Evolutionary conservation across 2,797 vertebrate species (phyloP).

Genomic region (Mus spretus): DNA sequence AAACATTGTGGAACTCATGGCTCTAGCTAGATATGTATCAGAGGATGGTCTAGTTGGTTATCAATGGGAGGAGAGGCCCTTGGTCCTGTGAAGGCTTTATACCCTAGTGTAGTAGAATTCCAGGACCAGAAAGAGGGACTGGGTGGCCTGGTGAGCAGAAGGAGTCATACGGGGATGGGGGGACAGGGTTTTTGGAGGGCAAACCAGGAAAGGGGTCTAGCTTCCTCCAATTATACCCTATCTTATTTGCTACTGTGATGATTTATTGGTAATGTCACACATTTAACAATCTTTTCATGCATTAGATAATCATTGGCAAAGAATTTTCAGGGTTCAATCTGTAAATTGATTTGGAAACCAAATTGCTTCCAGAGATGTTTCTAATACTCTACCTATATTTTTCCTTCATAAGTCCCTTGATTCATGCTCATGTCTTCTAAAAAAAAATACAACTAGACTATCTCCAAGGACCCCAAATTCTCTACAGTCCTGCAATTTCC

Average conservation of each 20-base stretch:
- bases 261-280: not conserved
- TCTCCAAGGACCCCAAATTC: not conserved
- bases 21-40: too few relatives aligned
- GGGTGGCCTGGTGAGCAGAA: too few relatives aligned
- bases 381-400: not conserved
- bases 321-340: not conserved
- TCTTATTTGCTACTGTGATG: not conserved
- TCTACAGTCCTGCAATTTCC: not conserved
- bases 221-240: not conserved
- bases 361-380: not conserved
- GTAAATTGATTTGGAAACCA: not conserved
- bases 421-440: not conserved
- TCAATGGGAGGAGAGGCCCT: too few relatives aligned
- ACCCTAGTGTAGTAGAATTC: too few relatives aligned
- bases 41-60: too few relatives aligned
- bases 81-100: too few relatives aligned
- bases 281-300: not conserved
- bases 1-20: too few relatives aligned
- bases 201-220: too few relatives aligned
- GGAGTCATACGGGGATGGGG: too few relatives aligned
- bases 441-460: not conserved
- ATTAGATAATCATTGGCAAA: not conserved
- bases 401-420: not conserved
- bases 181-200: too few relatives aligned
- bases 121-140: too few relatives aligned